Evolutionary conservation across 2,113 vertebrate species (phyloP).

Genomic region (Cercopithecus mona): DNA sequence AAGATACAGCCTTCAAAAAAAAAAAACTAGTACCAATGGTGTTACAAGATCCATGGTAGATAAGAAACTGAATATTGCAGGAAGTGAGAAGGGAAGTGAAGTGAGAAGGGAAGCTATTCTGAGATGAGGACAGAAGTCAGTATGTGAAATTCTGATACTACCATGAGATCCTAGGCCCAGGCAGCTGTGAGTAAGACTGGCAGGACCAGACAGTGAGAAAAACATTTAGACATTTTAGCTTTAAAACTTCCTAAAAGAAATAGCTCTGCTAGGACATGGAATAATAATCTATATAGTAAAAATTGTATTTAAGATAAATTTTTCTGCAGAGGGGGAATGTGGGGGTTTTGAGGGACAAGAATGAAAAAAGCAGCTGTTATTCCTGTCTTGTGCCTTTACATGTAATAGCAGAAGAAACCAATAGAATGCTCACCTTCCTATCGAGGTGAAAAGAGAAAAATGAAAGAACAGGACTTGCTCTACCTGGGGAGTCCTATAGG

Average conservation of each 20-base stretch:
- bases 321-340: not conserved
- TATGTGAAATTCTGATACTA: not conserved
- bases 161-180: not conserved
- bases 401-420: not conserved
- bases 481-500: fast-evolving
- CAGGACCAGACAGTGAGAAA: not conserved
- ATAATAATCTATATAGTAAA: not conserved
- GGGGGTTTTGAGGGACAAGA: not conserved
- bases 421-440: not conserved
- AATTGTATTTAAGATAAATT: not conserved
- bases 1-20: not conserved
- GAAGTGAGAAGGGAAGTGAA: not conserved
- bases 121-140: not conserved
- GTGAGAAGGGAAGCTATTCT: not conserved
- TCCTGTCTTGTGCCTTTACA: not conserved
- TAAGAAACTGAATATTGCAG: not conserved
- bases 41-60: not conserved
- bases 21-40: not conserved
- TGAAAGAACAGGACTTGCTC: fast-evolving
- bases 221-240: not conserved
- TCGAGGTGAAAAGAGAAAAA: not conserved
- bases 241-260: not conserved
- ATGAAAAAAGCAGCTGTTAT: not conserved
- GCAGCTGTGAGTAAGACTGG: not conserved
- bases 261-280: not conserved